Conservation (phyloP, 2,113 vertebrate genomes). For the Ibidorhyncha struthersii region DNA sequence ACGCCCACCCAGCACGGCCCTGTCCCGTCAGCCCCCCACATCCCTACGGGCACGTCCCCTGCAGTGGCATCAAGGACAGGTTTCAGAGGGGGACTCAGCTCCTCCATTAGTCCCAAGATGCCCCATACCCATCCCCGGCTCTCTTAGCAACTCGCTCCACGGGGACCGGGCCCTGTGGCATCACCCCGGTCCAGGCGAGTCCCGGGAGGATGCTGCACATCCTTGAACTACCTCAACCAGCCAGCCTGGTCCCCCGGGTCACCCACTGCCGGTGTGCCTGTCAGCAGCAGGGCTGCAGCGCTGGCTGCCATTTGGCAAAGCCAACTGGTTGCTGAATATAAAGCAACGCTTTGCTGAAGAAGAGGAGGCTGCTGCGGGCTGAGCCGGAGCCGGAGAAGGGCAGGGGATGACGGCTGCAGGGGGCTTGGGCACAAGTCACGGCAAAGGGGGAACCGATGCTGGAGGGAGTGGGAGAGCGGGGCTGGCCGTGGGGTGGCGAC, state of each 20-base stretch:
- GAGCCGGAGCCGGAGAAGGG: not conserved
- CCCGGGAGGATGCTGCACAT: not conserved
- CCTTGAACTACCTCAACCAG: not conserved
- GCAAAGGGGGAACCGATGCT: not conserved
- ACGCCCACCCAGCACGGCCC: rapidly evolving
- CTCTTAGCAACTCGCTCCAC: not conserved
- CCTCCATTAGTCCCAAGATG: not conserved
- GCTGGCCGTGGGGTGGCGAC: not conserved
- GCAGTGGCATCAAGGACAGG: not conserved
- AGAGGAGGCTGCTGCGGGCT: not conserved
- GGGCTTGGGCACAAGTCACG: not conserved
- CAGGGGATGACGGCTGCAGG: not conserved
- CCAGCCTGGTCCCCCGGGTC: not conserved
- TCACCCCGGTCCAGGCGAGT: not conserved
- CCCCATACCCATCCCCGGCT: not conserved
- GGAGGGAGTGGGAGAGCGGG: not conserved
- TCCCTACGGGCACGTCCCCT: not conserved
- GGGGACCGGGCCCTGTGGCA: rapidly evolving
- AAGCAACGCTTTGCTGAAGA: not conserved
- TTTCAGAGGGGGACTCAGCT: not conserved
- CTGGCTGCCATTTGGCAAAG: not conserved
- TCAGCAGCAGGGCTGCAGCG: rapidly evolving
- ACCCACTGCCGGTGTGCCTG: rapidly evolving
- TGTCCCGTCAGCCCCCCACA: rapidly evolving
- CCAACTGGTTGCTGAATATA: not conserved